Conservation (phyloP, 2,113 vertebrate genomes). For the Alethe castanea region DNA sequence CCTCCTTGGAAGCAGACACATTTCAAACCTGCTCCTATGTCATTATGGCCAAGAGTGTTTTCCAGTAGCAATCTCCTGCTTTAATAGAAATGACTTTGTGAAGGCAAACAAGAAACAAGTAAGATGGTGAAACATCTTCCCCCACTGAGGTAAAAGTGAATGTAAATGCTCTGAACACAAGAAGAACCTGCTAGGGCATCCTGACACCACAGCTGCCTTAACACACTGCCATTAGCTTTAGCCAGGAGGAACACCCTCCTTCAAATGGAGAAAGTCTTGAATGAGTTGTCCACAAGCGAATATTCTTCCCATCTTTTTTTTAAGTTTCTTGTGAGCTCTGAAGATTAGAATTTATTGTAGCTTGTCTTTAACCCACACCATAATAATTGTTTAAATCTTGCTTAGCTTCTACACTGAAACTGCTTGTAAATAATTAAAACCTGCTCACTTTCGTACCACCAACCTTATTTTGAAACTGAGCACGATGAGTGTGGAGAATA, state of each 20-base stretch:
- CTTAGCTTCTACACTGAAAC: not conserved
- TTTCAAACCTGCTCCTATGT: not conserved
- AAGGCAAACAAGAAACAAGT: not conserved
- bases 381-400: not conserved
- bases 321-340: not conserved
- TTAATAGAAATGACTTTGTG: not conserved
- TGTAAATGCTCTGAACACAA: not conserved
- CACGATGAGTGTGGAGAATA: not conserved
- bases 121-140: not conserved
- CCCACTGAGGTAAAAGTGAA: not conserved
- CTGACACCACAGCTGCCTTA: not conserved
- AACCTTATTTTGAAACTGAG: not conserved
- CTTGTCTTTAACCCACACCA: not conserved
- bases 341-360: not conserved
- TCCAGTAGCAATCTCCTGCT: not conserved
- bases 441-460: not conserved
- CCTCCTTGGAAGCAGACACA: not conserved
- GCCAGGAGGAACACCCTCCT: not conserved
- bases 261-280: not conserved
- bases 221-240: not conserved
- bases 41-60: not conserved
- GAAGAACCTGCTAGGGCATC: not conserved
- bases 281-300: not conserved
- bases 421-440: not conserved
- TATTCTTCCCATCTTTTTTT: not conserved